Conservation (phyloP, 2,888 invertebrate species). For the Torymus auratus region DNA sequence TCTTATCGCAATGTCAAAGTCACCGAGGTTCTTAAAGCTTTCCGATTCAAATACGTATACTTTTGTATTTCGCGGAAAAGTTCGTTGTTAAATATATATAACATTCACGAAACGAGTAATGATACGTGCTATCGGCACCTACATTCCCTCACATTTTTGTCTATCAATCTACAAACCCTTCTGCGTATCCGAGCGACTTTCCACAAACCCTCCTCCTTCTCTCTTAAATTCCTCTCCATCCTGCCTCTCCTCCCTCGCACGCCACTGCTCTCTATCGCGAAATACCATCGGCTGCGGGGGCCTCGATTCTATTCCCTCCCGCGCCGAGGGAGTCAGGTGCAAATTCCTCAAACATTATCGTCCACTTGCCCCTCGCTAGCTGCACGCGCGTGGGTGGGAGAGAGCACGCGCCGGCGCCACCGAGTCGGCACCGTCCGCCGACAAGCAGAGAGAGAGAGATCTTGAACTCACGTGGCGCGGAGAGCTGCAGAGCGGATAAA, state of each 20-base stretch:
- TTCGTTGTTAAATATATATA: too few species aligned
- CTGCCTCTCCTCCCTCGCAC: constrained; percentile 4
- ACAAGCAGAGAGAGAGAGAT: constrained; percentile 48
- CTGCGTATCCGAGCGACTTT: too few species aligned
- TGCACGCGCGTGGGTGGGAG: constrained; percentile 56
- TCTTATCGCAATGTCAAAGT: too few species aligned
- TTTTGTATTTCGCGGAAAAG: too few species aligned
- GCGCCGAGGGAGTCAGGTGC: constrained; percentile 65
- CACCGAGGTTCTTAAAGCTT: too few species aligned
- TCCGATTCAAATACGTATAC: too few species aligned
- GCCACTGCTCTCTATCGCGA: background rate
- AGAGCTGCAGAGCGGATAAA: constrained; percentile 32
- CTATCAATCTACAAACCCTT: too few species aligned
- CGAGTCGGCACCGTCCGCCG: constrained; percentile 70
- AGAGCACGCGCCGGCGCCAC: constrained; percentile 69
- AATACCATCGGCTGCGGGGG: background rate
- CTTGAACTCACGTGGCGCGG: constrained; percentile 43
- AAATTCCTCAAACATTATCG: constrained; percentile 68
- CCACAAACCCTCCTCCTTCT: too few species aligned
- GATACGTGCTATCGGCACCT: too few species aligned
- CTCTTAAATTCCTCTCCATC: background rate
- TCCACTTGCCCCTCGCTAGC: constrained; percentile 53
- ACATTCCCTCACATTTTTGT: too few species aligned
- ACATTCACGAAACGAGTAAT: too few species aligned
- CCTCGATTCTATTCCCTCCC: constrained; percentile 20